A percentile compares a stretch with the other conserved stretches of the same genome.
phyloP scores from a whole-genome alignment of 2,113 vertebrate species.

The Larimichthys polyactis region DNA sequence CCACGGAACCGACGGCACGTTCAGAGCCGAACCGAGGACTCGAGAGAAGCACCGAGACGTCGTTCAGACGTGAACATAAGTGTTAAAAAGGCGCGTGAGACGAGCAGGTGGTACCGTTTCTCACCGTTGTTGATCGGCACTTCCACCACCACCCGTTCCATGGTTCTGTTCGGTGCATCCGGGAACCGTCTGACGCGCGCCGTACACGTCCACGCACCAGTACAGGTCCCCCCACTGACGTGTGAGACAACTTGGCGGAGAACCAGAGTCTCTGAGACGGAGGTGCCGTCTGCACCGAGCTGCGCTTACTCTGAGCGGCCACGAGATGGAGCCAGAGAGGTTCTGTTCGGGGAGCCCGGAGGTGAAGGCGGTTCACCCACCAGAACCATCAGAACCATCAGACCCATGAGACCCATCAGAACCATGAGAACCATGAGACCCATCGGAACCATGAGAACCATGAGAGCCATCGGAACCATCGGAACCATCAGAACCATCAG shows the following conservation, averaged over 20 bases:
- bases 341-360: neutral
- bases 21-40: neutral
- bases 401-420: too few species aligned
- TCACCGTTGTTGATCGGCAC: conserved; percentile 81
- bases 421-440: too few species aligned
- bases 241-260: conserved; percentile 82
- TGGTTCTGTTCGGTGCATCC: conserved; percentile 75
- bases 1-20: conserved; percentile 20
- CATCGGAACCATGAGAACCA: too few species aligned
- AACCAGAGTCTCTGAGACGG: conserved; percentile 52
- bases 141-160: conserved; percentile 80
- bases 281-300: neutral
- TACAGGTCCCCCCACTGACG: conserved; percentile 82
- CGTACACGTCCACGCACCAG: conserved; percentile 85
- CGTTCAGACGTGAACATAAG: conserved; percentile 13
- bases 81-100: conserved; percentile 27
- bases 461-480: too few species aligned
- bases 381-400: too few species aligned
- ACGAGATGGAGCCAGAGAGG: conserved; percentile 56
- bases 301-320: neutral
- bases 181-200: conserved; percentile 80
- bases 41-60: conserved; percentile 9
- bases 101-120: conserved; percentile 49
- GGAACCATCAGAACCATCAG: too few species aligned
- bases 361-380: too few species aligned